Percentiles rank a stretch among this genome's conserved stretches.
phyloP scores from a whole-genome alignment of 2,113 vertebrate genomes.

The Aptenodytes patagonicus region DNA sequence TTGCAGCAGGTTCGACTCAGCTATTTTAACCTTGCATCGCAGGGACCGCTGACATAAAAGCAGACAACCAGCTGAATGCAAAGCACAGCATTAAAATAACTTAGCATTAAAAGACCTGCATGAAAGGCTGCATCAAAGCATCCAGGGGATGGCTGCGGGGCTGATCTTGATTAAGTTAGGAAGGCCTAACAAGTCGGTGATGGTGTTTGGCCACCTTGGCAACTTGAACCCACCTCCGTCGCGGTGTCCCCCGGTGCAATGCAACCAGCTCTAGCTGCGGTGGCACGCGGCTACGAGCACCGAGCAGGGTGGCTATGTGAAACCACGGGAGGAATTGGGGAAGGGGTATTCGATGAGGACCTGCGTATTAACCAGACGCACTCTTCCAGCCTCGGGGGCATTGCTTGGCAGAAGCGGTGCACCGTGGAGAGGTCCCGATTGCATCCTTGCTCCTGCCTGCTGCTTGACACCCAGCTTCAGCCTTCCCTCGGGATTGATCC shows the following conservation, averaged over 20 bases:
- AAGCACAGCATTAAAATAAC: not conserved
- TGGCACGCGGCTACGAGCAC: rapidly evolving
- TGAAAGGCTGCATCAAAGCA: not conserved
- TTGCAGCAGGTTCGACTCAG: not conserved
- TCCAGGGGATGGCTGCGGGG: not conserved
- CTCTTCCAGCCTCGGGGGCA: not conserved
- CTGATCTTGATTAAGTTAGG: not conserved
- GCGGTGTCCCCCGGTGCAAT: rapidly evolving
- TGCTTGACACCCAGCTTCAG: not conserved
- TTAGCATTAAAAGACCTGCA: not conserved
- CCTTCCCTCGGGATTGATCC: not conserved
- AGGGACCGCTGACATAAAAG: not conserved
- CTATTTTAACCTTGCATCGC: not conserved
- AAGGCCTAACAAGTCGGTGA: rapidly evolving
- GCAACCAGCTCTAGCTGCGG: not conserved
- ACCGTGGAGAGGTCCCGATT: rapidly evolving
- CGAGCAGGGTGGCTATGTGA: not conserved
- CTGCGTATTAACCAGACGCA: rapidly evolving
- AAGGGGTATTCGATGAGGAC: not conserved
- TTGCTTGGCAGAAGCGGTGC: rapidly evolving
- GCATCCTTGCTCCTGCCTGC: not conserved
- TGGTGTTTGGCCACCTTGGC: not conserved
- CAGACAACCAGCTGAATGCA: not conserved
- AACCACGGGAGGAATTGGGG: not conserved
- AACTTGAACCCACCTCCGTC: rapidly evolving